phyloP scores from a whole-genome alignment of 2,888 invertebrate species.

The Drosophila recens region DNA sequence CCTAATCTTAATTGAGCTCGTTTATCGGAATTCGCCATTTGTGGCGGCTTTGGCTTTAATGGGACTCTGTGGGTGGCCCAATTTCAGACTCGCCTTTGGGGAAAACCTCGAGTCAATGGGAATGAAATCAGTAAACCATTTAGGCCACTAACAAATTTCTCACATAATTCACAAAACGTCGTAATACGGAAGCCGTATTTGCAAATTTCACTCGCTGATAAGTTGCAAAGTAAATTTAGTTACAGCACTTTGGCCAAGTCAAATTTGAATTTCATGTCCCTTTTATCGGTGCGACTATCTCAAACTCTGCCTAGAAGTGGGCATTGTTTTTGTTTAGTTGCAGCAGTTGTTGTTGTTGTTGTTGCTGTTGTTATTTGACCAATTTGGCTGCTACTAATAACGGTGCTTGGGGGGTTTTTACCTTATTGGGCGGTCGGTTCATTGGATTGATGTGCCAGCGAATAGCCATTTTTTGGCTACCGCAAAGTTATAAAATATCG shows the following conservation, averaged over 20 bases:
- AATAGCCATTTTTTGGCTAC: constrained; percentile 53
- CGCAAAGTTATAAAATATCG: constrained; percentile 74
- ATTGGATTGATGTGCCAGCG: constrained; percentile 71
- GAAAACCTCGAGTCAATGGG: constrained; percentile 5
- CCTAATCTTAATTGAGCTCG: constrained; percentile 43
- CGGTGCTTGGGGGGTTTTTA: constrained; percentile 64
- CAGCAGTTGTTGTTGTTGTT: constrained; percentile 30
- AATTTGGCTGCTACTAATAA: constrained; percentile 73
- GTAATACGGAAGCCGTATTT: constrained; percentile 79
- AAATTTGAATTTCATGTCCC: constrained; percentile 83
- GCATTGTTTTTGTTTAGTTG: constrained; percentile 33
- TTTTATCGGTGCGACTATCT: constrained; percentile 81
- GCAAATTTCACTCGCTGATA: constrained; percentile 73
- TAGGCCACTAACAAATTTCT: constrained; percentile 72
- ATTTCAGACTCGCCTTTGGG: constrained; percentile 9
- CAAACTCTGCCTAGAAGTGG: constrained; percentile 58
- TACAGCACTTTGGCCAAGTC: constrained; percentile 63
- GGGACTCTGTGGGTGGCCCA: constrained; percentile 34
- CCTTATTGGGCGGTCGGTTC: constrained; percentile 68
- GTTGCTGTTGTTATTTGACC: constrained; percentile 47
- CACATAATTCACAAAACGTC: constrained; percentile 78
- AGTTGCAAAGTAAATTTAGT: constrained; percentile 67
- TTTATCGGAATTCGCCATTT: constrained; percentile 46
- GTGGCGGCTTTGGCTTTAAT: constrained; percentile 34
- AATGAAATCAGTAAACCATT: constrained; percentile 62